Evolutionary conservation across 2,113 vertebrate species (phyloP).

Genomic region (Gopherus flavomarginatus): DNA sequence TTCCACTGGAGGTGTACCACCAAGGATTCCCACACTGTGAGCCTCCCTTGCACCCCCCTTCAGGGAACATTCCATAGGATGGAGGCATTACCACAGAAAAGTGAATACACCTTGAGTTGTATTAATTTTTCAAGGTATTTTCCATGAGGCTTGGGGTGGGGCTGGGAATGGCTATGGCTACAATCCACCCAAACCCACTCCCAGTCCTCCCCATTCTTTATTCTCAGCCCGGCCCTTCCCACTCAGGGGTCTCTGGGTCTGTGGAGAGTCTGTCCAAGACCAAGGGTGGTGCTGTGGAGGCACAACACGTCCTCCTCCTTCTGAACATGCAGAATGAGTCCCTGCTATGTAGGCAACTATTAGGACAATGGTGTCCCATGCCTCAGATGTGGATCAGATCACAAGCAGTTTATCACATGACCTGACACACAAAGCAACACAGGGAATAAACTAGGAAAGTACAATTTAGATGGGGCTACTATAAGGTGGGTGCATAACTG

Average conservation of each 20-base stretch:
- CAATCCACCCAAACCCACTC: background rate
- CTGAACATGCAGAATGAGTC: background rate
- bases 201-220: background rate
- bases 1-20: background rate
- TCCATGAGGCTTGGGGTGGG: background rate
- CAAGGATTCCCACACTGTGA: background rate
- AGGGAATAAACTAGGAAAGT: no score
- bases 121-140: background rate
- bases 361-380: background rate
- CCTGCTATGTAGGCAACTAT: background rate
- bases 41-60: background rate
- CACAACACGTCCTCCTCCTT: background rate
- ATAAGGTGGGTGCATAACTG: no score
- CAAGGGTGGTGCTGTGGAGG: background rate
- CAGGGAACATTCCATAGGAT: background rate
- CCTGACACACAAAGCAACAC: background rate
- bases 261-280: background rate
- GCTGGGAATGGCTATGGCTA: background rate
- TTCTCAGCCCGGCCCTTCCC: background rate
- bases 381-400: background rate
- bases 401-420: background rate
- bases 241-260: background rate
- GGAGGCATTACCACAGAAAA: background rate
- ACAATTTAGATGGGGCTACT: no score
- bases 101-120: background rate